Percentiles rank a stretch among this genome's conserved stretches.
Evolutionary conservation across 2,888 invertebrate genomes (phyloP).

Genomic region (Criorhina ranunculi): DNA sequence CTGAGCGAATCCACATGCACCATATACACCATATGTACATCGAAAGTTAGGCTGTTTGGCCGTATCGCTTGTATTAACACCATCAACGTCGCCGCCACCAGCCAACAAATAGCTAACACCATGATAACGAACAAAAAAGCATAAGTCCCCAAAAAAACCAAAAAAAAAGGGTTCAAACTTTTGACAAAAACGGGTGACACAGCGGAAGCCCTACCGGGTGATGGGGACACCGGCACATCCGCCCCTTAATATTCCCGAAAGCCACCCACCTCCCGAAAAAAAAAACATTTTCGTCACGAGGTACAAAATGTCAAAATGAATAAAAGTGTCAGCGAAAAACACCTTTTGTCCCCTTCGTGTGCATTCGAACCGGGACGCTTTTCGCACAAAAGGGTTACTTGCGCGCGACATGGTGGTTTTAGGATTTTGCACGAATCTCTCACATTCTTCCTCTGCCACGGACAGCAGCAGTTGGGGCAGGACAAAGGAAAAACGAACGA

Average conservation of each 20-base stretch:
- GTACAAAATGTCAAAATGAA: conserved; percentile 74
- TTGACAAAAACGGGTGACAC: conserved; percentile 42
- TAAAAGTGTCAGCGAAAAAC: conserved; percentile 73
- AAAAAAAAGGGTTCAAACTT: conserved; percentile 41
- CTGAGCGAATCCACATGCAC: conserved; percentile 34
- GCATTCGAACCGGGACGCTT: conserved; percentile 26
- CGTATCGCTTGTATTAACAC: conserved; percentile 60
- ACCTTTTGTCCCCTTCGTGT: conserved; percentile 49
- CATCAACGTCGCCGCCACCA: conserved; percentile 22
- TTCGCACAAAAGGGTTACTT: conserved; percentile 60
- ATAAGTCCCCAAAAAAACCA: conserved; percentile 30
- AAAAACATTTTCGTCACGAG: conserved; percentile 57
- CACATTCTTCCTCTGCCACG: not conserved
- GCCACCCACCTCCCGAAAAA: conserved; percentile 7
- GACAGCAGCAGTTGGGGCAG: conserved; percentile 8
- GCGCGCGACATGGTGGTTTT: conserved; percentile 51
- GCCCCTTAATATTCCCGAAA: conserved; percentile 46
- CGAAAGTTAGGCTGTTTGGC: conserved; percentile 49
- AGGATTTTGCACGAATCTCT: conserved; percentile 46
- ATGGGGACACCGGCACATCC: conserved; percentile 11
- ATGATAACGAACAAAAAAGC: conserved; percentile 3
- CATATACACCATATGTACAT: conserved; percentile 7
- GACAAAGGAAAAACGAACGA: not conserved
- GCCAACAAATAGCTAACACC: conserved; percentile 40
- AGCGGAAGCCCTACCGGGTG: conserved; percentile 33